A percentile compares a stretch with the other conserved stretches of the same genome.
Evolutionary conservation across 1,140 invertebrate species (phyloP).

Genomic region (Ceratosolen solmsi): DNA sequence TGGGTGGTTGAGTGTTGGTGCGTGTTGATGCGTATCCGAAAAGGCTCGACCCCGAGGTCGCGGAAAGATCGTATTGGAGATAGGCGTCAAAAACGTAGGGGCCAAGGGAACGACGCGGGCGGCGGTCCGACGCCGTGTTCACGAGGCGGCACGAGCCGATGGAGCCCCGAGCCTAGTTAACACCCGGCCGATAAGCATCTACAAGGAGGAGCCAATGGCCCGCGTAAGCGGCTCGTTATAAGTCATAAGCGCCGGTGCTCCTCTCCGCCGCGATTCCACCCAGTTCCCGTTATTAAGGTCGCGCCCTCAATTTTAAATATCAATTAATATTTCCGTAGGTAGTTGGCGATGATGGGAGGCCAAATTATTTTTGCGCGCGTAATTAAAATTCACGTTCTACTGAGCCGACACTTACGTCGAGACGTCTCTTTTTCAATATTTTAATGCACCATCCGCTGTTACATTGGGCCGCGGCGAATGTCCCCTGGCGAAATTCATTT

Average conservation of each 20-base stretch:
- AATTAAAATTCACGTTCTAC: too few relatives aligned
- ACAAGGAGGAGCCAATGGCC: constrained; percentile 54
- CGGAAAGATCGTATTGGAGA: constrained; percentile 39
- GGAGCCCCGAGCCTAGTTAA: constrained; percentile 58
- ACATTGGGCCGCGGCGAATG: too few relatives aligned
- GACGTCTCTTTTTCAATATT: too few relatives aligned
- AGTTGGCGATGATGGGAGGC: too few relatives aligned
- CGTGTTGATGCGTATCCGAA: not conserved
- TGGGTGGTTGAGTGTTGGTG: too few relatives aligned
- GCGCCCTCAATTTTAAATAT: too few relatives aligned
- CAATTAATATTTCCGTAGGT: too few relatives aligned
- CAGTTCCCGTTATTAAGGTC: not conserved
- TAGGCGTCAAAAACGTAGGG: constrained; percentile 41
- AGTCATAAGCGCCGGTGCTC: constrained; percentile 54
- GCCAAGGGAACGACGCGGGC: constrained; percentile 46
- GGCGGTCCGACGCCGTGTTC: constrained; percentile 54
- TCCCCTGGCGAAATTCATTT: too few relatives aligned
- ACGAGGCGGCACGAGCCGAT: constrained; percentile 40
- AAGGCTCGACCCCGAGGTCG: constrained; percentile 14
- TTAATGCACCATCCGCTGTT: too few relatives aligned
- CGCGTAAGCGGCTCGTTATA: constrained; percentile 51
- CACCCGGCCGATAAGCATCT: constrained; percentile 58
- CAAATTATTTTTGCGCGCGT: too few relatives aligned
- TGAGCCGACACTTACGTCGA: too few relatives aligned
- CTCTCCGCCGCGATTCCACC: not conserved